Evolutionary conservation across 1,140 invertebrate genomes (phyloP).

Genomic region (Megalopta genalis): DNA sequence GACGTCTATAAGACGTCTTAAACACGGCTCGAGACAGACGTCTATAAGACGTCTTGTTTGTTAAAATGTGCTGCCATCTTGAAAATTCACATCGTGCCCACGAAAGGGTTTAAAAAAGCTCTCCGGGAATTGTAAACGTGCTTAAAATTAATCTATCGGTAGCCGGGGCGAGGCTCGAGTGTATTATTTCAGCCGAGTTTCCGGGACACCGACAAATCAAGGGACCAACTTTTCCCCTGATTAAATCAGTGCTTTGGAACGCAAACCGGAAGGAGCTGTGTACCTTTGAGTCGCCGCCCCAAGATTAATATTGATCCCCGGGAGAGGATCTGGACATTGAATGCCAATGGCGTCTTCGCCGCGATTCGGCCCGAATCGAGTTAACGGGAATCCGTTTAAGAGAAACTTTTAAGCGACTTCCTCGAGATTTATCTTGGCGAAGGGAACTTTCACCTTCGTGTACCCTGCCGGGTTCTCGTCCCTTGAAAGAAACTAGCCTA

Average conservation of each 20-base stretch:
- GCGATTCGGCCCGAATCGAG: conserved; percentile 7
- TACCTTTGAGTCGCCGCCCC: background rate
- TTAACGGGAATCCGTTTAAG: conserved; percentile 41
- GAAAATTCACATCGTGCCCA: no score
- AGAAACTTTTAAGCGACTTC: conserved; percentile 37
- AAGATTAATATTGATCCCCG: conserved; percentile 40
- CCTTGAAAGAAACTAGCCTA: no score
- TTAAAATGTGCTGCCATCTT: no score
- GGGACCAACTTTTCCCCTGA: background rate
- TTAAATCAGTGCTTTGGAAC: conserved; percentile 6
- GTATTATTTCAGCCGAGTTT: background rate
- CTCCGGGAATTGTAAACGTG: no score
- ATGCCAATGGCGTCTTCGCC: conserved; percentile 12
- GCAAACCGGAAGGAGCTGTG: background rate
- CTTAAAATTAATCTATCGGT: no score
- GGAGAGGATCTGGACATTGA: background rate
- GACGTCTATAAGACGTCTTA: no score
- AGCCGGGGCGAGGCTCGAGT: no score
- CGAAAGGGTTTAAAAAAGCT: no score
- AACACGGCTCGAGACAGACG: no score
- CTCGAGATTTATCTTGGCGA: conserved; percentile 26
- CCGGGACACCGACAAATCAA: conserved; percentile 2
- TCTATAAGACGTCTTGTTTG: no score
- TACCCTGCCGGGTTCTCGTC: no score
- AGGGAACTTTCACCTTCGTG: conserved; percentile 2